These are phyloP conservation scores for Anthophora plumipes DNA, from an alignment of 2,888 invertebrate genomes.

Conservation along the genomic window DNA sequence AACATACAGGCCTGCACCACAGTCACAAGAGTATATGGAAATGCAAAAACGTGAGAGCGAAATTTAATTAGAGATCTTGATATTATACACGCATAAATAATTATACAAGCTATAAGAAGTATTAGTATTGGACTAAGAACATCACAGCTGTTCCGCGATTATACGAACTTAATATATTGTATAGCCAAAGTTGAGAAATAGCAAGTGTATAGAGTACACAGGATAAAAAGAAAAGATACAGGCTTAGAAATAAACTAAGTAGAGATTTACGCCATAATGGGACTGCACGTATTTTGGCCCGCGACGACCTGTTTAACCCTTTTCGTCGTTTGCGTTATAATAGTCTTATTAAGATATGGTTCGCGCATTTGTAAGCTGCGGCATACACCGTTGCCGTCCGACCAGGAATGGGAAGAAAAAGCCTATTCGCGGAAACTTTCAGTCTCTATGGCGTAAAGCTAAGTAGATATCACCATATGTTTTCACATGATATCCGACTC, in stretches of 20 bases:
- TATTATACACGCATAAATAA: not conserved
- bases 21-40: constrained; percentile 86
- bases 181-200: constrained; percentile 27
- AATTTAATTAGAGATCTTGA: constrained; percentile 85
- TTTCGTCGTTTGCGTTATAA: constrained; percentile 90
- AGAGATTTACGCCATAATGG: constrained; percentile 84
- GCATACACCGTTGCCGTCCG: constrained; percentile 88
- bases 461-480: constrained; percentile 26
- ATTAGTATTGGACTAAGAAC: constrained; percentile 25
- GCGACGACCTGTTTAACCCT: constrained; percentile 90
- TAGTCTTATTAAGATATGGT: constrained; percentile 91
- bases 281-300: constrained; percentile 92
- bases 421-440: constrained; percentile 85
- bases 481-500: constrained; percentile 30
- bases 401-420: constrained; percentile 89
- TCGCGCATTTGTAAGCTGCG: constrained; percentile 89
- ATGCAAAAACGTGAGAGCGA: constrained; percentile 93
- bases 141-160: not conserved
- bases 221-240: constrained; percentile 12
- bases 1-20: constrained; percentile 65
- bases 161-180: constrained; percentile 29
- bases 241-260: not conserved
- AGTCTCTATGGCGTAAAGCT: constrained; percentile 78
- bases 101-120: constrained; percentile 58
- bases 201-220: constrained; percentile 13